A percentile compares a stretch with the other conserved stretches of the same genome.
These are phyloP conservation scores for Antedon mediterranea DNA, from an alignment of 53 echinoderm and acorn worm genomes.

Conservation along the genomic window DNA sequence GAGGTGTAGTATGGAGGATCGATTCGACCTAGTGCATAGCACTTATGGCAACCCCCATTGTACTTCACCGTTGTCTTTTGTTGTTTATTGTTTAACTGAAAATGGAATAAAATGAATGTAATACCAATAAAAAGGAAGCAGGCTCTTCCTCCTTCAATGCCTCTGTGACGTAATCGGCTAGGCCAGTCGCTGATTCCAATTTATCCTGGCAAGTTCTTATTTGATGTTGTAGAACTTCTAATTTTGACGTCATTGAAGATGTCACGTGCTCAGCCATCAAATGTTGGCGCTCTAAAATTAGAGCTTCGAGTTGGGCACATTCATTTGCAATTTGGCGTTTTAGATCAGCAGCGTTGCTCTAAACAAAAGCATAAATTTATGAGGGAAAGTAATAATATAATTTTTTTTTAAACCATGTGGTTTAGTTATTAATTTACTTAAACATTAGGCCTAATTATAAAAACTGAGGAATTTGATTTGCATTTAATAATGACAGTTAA, in stretches of 20 bases:
- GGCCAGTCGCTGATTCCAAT: background rate
- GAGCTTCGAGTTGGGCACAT: background rate
- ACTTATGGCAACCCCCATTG: too few species aligned
- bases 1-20: too few species aligned
- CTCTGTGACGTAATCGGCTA: background rate
- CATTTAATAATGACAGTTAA: too few species aligned
- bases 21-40: too few species aligned
- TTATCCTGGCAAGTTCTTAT: background rate
- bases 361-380: background rate
- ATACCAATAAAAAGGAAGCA: background rate
- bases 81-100: too few species aligned
- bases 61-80: too few species aligned
- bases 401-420: too few species aligned
- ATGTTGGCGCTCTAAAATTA: background rate
- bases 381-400: too few species aligned
- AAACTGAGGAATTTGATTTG: too few species aligned
- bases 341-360: background rate
- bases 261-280: background rate
- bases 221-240: background rate
- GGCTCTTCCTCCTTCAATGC: conserved; percentile 7
- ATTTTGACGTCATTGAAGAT: background rate
- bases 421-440: too few species aligned
- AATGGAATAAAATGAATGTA: too few species aligned
- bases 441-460: too few species aligned
- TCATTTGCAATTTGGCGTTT: background rate